phyloP scores from a whole-genome alignment of 2,888 invertebrate genomes.

The Protodeltote pygarga region DNA sequence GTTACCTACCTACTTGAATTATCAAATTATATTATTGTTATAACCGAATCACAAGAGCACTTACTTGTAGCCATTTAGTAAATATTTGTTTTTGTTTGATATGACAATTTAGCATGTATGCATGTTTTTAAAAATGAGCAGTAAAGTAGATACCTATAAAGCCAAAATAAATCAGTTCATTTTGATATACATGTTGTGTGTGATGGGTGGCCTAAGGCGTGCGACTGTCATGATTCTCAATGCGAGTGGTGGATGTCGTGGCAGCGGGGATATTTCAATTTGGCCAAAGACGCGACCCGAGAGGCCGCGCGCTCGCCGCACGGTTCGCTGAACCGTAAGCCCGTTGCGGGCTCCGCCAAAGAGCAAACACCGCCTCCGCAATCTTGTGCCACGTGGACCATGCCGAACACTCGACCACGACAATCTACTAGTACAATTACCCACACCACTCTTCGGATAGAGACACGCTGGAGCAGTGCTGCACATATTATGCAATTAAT shows the following conservation, averaged over 20 bases:
- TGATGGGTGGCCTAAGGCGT: slow-evolving; percentile 50
- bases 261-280: slow-evolving; percentile 85
- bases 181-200: slow-evolving; percentile 52
- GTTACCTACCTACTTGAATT: slow-evolving; percentile 43
- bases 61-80: slow-evolving; percentile 11
- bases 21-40: slow-evolving; percentile 42
- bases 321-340: slow-evolving; percentile 85
- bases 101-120: too few relatives aligned
- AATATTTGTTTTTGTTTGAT: slow-evolving; percentile 5
- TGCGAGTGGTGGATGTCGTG: slow-evolving; percentile 65
- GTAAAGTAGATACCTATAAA: neutral
- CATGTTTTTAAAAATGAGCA: too few relatives aligned
- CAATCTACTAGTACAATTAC: slow-evolving; percentile 80
- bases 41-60: slow-evolving; percentile 16
- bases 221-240: slow-evolving; percentile 49
- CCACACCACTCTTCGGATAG: slow-evolving; percentile 56
- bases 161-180: slow-evolving; percentile 35
- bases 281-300: slow-evolving; percentile 83
- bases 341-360: slow-evolving; percentile 83
- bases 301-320: slow-evolving; percentile 79
- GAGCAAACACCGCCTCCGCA: slow-evolving; percentile 86
- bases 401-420: slow-evolving; percentile 80
- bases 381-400: slow-evolving; percentile 86
- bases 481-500: too few relatives aligned
- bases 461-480: slow-evolving; percentile 40